Evolutionary conservation across 2,797 vertebrate species (phyloP).

Genomic region (Chelmon rostratus): DNA sequence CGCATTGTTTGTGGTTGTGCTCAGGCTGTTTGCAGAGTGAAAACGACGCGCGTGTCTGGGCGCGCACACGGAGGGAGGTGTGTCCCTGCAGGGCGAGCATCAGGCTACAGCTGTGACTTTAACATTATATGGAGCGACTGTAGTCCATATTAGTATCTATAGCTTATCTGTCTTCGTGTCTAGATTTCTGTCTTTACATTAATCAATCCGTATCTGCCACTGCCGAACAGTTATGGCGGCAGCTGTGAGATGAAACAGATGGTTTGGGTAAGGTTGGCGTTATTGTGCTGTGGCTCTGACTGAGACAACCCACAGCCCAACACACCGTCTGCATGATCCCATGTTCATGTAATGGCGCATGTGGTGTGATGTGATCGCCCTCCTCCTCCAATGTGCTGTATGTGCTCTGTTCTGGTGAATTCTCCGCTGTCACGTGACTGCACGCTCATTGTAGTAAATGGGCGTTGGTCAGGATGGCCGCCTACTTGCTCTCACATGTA

Average conservation of each 20-base stretch:
- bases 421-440: conserved; percentile 74
- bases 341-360: conserved; percentile 50
- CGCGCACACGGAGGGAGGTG: conserved; percentile 41
- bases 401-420: conserved; percentile 41
- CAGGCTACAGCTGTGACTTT: background rate
- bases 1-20: background rate
- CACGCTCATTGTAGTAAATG: conserved; percentile 84
- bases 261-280: background rate
- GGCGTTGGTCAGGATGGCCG: conserved; percentile 86
- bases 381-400: conserved; percentile 28
- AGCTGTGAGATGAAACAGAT: conserved; percentile 2
- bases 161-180: background rate
- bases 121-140: background rate
- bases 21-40: background rate
- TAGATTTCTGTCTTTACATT: background rate
- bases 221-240: background rate
- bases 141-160: too few relatives aligned
- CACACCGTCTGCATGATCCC: background rate
- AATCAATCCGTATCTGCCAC: background rate
- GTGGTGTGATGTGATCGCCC: background rate
- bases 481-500: conserved; percentile 68
- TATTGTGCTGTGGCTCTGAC: background rate
- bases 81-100: conserved; percentile 3
- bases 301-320: background rate
- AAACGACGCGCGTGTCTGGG: background rate